A percentile compares a stretch with the other conserved stretches of the same genome.
phyloP scores from a whole-genome alignment of 2,113 vertebrate species.

The Hirundichthys speculiger region DNA sequence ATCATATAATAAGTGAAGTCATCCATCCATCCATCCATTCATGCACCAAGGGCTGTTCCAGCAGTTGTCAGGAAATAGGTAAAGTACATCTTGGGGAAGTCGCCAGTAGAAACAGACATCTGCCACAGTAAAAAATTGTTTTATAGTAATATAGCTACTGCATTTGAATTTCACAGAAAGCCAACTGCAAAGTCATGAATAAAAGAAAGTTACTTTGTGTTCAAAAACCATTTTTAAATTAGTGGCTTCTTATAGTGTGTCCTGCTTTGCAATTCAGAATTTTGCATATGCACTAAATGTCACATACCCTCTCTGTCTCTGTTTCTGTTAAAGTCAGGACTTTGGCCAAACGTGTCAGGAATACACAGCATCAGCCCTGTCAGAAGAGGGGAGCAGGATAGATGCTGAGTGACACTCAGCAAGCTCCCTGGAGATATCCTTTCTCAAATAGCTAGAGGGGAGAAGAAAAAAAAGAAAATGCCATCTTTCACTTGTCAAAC shows the following conservation, averaged over 20 bases:
- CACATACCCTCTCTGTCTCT: constrained; percentile 30
- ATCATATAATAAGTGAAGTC: neutral
- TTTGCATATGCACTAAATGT: constrained; percentile 32
- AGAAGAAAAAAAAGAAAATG: constrained; percentile 20
- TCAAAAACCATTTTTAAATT: neutral
- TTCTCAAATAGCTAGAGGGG: constrained; percentile 26
- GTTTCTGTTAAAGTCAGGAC: constrained; percentile 43
- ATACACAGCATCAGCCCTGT: constrained; percentile 51
- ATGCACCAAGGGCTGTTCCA: no score
- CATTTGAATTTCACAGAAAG: neutral
- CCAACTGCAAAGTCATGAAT: constrained; percentile 12
- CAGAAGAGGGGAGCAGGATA: constrained; percentile 24
- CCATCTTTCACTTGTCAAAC: constrained; percentile 22
- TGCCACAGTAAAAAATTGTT: no score
- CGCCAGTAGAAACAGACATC: neutral
- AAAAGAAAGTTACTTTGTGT: neutral
- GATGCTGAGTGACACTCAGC: constrained; percentile 65
- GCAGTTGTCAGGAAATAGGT: no score
- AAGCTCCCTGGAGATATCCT: constrained; percentile 40
- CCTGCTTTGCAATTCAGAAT: constrained; percentile 9
- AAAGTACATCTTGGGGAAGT: no score
- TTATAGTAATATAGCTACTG: constrained; percentile 9
- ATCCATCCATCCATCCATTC: neutral
- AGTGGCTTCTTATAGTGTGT: neutral
- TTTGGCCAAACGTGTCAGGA: constrained; percentile 47